Base-by-base conservation (phyloP, 2,113 vertebrate species). In the Microcebus tavaratra region DNA sequence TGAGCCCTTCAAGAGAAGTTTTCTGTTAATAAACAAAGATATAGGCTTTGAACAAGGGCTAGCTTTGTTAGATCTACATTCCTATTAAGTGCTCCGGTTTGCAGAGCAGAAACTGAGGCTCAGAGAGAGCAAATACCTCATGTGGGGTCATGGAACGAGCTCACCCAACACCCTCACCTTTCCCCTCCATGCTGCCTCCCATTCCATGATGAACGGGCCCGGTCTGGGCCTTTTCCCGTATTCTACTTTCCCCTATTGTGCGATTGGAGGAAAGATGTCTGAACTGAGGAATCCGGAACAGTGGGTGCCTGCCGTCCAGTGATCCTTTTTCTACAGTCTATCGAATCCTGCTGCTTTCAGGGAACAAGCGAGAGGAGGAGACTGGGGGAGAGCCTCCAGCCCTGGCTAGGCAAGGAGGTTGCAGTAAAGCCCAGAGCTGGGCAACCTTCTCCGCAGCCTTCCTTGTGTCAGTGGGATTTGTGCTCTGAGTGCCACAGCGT, bases 331-430 rank as follows among this genome's bases (percentile, higher is more conserved):
- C 39, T 50, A n/a, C 12, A 11, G 2, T n/a, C 73, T 88, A 11
- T 55, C n/a, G 68, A 9, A 17, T 42, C 50, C n/a, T n/a, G n/a
- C 50, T 45, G 34, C 39, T 3, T 57, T 20, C 21, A 57, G 20
- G 0, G 20, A 17, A 17, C 39, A 7, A 4, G 13, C 59, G 48
- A 65, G 17, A 36, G 29, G 75, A 23, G 14, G 55, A 17, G 25
- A n/a, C 5, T 6, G 0, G 29, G 4, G 4, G 0, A 11, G 27
- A 45, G 55, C n/a, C 27, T 2, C 55, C 7, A 18, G 20, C 0
- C 3, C 42, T 5, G 21, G 31, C 13, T 57, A 9, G 20, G 13
- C 34, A 25, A 3, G 21, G 3, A 39, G 20, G 59, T 61, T 61
- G 59, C 8, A 27, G 23, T 31, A 34, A 29, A 6, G 36, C 50